Evolutionary conservation across 1,140 invertebrate genomes (phyloP).

Genomic region (Zaprionus lachaisei): DNA sequence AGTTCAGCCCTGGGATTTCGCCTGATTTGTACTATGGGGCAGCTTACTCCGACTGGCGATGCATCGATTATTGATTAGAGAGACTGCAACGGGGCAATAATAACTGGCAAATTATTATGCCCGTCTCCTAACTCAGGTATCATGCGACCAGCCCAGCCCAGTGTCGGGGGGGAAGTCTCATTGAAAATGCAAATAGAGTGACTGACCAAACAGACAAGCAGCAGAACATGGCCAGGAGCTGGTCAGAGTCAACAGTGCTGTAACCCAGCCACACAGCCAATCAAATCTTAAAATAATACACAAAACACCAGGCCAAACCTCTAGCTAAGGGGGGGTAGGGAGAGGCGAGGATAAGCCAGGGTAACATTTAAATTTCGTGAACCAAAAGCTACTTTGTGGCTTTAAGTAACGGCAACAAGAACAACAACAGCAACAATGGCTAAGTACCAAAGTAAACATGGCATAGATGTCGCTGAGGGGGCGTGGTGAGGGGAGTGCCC

Average conservation of each 20-base stretch:
- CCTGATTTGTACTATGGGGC: conserved; percentile 3
- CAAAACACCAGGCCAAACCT: conserved; percentile 54
- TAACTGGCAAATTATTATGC: conserved; percentile 17
- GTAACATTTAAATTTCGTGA: conserved; percentile 66
- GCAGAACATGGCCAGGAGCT: neutral
- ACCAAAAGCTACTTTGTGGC: conserved; percentile 72
- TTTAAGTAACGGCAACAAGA: conserved; percentile 64
- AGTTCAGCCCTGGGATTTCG: conserved; percentile 10
- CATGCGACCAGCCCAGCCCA: neutral
- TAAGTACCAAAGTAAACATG: conserved; percentile 79
- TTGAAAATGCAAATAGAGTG: conserved; percentile 46
- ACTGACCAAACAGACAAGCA: conserved; percentile 40
- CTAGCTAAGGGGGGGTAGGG: neutral
- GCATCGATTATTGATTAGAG: conserved; percentile 12
- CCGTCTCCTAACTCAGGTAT: conserved; percentile 10
- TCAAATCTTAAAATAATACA: conserved; percentile 70
- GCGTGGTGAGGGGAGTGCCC: neutral
- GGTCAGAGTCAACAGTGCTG: conserved; percentile 43
- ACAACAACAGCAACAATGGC: conserved; percentile 44
- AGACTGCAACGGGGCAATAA: conserved; percentile 7
- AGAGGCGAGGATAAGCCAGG: conserved; percentile 35
- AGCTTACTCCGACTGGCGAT: neutral
- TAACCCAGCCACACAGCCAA: conserved; percentile 35
- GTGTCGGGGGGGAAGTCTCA: conserved; percentile 8
- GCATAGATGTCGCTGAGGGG: conserved; percentile 67